Evolutionary conservation across 2,797 vertebrate species (phyloP).

Genomic region (Crenuchus spilurus): DNA sequence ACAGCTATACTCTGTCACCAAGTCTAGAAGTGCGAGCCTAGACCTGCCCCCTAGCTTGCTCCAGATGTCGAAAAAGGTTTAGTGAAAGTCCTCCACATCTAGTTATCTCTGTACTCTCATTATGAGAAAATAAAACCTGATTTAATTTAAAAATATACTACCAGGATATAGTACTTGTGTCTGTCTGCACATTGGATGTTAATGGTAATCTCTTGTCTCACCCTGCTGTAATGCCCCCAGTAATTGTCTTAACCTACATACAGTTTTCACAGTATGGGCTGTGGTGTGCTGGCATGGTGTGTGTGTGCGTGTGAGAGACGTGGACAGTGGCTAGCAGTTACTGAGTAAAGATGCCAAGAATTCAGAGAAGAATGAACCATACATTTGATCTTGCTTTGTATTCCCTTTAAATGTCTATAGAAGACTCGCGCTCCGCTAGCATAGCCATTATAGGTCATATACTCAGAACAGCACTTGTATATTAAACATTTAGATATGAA

Average conservation of each 20-base stretch:
- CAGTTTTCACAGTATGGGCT: conserved; percentile 50
- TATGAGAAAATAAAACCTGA: background rate
- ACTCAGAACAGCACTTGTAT: conserved; percentile 1
- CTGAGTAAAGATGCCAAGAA: background rate
- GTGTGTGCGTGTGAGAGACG: background rate
- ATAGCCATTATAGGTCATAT: background rate
- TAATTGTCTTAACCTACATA: conserved; percentile 79
- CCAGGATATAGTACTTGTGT: conserved; percentile 22
- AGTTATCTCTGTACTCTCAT: no score
- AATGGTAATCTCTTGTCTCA: conserved; percentile 57
- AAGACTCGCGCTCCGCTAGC: background rate
- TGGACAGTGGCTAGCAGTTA: background rate
- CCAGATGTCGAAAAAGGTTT: background rate
- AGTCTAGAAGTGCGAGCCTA: conserved; percentile 21
- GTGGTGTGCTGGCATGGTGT: background rate
- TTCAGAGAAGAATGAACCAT: background rate
- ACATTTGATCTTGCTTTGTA: background rate
- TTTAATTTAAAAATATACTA: background rate
- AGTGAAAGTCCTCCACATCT: conserved; percentile 12
- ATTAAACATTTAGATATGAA: background rate
- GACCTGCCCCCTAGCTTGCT: conserved; percentile 8
- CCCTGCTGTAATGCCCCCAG: conserved; percentile 55
- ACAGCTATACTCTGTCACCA: conserved; percentile 9
- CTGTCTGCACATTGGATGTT: conserved; percentile 35
- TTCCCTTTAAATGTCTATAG: background rate